Percentiles rank a stretch among this genome's conserved stretches.
These are phyloP conservation scores for Triplophysa siluroides DNA, from an alignment of 2,113 vertebrate species.

Conservation along the genomic window DNA sequence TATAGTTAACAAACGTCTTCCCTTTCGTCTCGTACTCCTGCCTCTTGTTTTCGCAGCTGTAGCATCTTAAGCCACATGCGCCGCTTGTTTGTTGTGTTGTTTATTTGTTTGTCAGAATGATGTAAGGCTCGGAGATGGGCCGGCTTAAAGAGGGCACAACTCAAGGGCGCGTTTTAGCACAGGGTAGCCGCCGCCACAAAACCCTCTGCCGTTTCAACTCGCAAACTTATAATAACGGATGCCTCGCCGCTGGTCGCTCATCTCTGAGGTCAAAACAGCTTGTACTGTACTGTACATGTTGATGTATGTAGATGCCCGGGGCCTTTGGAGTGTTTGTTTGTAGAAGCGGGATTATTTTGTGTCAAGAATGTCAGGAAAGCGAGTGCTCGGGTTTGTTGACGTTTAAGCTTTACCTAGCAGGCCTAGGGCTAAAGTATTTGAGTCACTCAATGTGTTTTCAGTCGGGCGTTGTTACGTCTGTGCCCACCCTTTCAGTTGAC, in stretches of 20 bases:
- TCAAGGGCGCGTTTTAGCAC: conserved; percentile 1
- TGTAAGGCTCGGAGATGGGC: conserved; percentile 20
- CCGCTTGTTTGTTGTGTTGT: conserved; percentile 13
- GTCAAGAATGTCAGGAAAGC: conserved; percentile 25
- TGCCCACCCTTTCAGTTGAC: too few relatives aligned
- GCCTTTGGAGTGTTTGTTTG: conserved; percentile 32
- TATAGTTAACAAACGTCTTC: conserved; percentile 8
- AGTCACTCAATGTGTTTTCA: background rate
- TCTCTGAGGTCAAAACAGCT: background rate
- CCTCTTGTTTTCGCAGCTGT: background rate
- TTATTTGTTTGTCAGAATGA: conserved; percentile 29
- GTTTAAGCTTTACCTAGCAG: conserved; percentile 18
- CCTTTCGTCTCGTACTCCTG: background rate
- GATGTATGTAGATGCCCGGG: conserved; percentile 23
- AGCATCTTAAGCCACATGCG: background rate
- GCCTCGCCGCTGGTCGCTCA: background rate
- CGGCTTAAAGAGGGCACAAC: conserved; percentile 2
- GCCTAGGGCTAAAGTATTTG: conserved; percentile 10
- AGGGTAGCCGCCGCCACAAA: conserved; percentile 1
- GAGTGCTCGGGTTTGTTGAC: conserved; percentile 29
- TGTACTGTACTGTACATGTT: background rate
- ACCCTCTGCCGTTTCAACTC: conserved; percentile 18
- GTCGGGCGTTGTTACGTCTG: background rate
- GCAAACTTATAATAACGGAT: background rate
- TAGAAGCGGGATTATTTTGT: conserved; percentile 33